Percentiles rank a stretch among this genome's conserved stretches.
Conservation (phyloP, 1,140 invertebrate genomes). For the Chelonus insularis region DNA sequence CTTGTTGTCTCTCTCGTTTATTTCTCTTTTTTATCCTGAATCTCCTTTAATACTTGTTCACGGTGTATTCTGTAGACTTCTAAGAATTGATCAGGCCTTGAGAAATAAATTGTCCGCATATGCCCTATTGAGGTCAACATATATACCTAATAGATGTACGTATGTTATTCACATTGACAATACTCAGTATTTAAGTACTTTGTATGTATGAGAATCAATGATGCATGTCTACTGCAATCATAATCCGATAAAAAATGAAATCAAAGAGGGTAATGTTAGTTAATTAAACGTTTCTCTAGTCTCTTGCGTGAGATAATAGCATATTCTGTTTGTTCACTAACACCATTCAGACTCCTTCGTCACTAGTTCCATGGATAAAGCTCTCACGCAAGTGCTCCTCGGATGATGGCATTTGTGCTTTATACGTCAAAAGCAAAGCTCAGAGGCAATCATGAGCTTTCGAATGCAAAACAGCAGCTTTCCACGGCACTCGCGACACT, state of each 20-base stretch:
- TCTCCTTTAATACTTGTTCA: conserved; percentile 33
- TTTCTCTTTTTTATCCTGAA: conserved; percentile 2
- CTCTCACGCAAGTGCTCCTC: conserved; percentile 15
- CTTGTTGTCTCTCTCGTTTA: background rate
- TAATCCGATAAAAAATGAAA: background rate
- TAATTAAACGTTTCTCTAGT: background rate
- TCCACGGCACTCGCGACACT: conserved; percentile 49
- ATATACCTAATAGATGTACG: background rate
- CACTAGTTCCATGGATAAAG: background rate
- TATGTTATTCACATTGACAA: background rate
- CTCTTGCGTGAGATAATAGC: background rate
- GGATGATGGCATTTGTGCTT: conserved; percentile 13
- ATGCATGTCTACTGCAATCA: background rate
- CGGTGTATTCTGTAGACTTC: conserved; percentile 42
- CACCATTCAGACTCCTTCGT: background rate
- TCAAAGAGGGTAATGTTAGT: background rate
- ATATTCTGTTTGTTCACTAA: background rate
- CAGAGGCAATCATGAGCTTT: conserved; percentile 63
- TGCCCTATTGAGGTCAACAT: conserved; percentile 10
- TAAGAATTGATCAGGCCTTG: conserved; percentile 51
- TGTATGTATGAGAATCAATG: background rate
- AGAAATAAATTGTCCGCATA: conserved; percentile 43
- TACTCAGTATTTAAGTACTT: background rate
- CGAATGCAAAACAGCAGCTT: conserved; percentile 62
- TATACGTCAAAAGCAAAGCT: conserved; percentile 59